Conservation (phyloP, 2,797 vertebrate species). For the Balearica regulorum region DNA sequence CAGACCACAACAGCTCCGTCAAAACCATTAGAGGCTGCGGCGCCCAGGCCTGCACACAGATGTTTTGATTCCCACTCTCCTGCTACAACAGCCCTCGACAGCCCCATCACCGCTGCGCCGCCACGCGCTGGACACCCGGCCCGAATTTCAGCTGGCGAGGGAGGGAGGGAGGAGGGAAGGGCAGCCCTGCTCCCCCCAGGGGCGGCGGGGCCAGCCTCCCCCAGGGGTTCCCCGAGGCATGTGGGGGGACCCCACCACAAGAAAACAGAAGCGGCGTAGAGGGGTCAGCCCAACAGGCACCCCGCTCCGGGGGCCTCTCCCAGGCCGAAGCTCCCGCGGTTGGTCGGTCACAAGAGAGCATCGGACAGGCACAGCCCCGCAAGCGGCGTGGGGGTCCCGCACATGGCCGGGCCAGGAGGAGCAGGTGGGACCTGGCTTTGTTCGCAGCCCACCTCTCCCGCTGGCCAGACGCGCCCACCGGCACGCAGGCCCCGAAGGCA, state of each 20-base stretch:
- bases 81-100: slow-evolving; percentile 38
- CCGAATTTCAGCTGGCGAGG: not conserved
- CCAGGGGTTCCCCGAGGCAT: not conserved
- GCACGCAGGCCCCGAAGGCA: not conserved
- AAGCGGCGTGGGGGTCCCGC: fast-evolving
- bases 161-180: not conserved
- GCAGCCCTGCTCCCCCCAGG: not conserved
- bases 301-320: not conserved
- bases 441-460: not conserved
- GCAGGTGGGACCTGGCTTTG: not conserved
- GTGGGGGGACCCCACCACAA: not conserved
- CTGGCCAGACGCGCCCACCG: not conserved
- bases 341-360: fast-evolving
- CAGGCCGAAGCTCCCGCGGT: fast-evolving
- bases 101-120: not conserved
- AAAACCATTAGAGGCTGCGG: slow-evolving; percentile 14
- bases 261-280: not conserved
- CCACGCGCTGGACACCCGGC: not conserved
- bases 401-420: not conserved
- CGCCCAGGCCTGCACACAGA: slow-evolving; percentile 48
- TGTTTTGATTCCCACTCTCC: slow-evolving; percentile 62
- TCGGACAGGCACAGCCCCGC: fast-evolving
- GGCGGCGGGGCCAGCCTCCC: not conserved
- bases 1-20: slow-evolving; percentile 61
- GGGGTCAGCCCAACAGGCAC: not conserved